phyloP scores from a whole-genome alignment of 2,113 vertebrate species.

The Ophiodon elongatus region DNA sequence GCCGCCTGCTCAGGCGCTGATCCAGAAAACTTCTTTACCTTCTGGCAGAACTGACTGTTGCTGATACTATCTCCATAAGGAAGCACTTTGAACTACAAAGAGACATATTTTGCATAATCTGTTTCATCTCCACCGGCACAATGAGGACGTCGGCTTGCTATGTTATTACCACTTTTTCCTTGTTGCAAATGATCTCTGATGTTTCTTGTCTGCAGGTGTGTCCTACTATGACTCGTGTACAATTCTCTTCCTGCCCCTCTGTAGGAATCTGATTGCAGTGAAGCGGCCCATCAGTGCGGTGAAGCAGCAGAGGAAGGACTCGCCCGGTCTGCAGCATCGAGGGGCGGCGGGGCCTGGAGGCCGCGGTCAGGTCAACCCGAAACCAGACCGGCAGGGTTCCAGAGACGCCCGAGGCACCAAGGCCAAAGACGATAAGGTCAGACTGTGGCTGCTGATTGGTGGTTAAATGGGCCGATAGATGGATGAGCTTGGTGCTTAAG shows the following conservation, averaged over 20 bases:
- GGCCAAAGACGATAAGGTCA: conserved; percentile 92
- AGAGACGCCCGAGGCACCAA: conserved; percentile 86
- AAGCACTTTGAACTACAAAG: conserved; percentile 50
- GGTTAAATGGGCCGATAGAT: neutral
- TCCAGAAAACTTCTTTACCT: neutral
- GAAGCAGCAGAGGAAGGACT: conserved; percentile 91
- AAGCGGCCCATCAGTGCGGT: conserved; percentile 89
- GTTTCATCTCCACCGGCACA: conserved; percentile 24
- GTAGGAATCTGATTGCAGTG: conserved; percentile 85
- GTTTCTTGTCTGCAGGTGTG: neutral
- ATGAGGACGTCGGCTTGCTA: neutral
- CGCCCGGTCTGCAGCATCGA: conserved; percentile 87
- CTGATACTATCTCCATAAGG: neutral
- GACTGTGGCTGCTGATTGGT: neutral
- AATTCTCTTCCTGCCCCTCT: neutral
- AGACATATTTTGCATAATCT: conserved; percentile 50
- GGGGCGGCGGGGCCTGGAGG: conserved; percentile 81
- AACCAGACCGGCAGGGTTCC: conserved; percentile 82
- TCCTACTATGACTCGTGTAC: neutral
- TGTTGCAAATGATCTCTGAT: neutral
- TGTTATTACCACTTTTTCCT: neutral
- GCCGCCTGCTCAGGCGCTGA: neutral
- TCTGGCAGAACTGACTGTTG: conserved; percentile 6
- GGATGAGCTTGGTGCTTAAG: neutral
- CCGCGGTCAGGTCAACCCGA: conserved; percentile 85